Evolutionary conservation across 35 echinoderm and acorn worm species (phyloP).

Genomic region (Ptychodera flava): DNA sequence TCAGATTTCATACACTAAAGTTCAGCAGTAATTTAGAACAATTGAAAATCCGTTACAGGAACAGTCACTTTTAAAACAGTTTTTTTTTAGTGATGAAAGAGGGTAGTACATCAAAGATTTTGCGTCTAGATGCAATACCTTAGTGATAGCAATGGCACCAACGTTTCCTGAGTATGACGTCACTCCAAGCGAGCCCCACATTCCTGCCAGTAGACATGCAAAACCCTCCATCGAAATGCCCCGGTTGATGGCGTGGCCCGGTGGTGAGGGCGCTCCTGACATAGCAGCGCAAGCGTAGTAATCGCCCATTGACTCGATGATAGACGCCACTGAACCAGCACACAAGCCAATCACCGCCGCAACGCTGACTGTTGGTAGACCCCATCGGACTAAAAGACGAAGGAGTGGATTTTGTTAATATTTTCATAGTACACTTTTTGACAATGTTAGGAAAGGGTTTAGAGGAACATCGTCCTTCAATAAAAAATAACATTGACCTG

Average conservation of each 20-base stretch:
- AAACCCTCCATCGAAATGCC: constrained; percentile 28
- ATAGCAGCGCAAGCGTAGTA: constrained; percentile 33
- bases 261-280: constrained; percentile 18
- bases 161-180: constrained; percentile 31
- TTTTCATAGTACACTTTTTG: no score
- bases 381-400: constrained; percentile 26
- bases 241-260: constrained; percentile 40
- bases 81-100: no score
- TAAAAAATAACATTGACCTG: no score
- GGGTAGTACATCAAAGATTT: no score
- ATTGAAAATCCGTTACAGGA: no score
- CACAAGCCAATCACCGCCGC: constrained; percentile 29
- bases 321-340: background rate
- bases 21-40: no score
- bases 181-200: constrained; percentile 17
- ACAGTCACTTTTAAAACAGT: no score
- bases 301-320: constrained; percentile 33
- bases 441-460: no score
- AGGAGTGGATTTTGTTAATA: no score
- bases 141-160: constrained; percentile 21
- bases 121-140: no score
- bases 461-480: no score
- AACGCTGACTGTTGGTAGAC: constrained; percentile 15
- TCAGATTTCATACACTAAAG: no score
- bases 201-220: constrained; percentile 27